Conservation (phyloP, 2,113 vertebrate genomes). For the Noturus placidus region DNA sequence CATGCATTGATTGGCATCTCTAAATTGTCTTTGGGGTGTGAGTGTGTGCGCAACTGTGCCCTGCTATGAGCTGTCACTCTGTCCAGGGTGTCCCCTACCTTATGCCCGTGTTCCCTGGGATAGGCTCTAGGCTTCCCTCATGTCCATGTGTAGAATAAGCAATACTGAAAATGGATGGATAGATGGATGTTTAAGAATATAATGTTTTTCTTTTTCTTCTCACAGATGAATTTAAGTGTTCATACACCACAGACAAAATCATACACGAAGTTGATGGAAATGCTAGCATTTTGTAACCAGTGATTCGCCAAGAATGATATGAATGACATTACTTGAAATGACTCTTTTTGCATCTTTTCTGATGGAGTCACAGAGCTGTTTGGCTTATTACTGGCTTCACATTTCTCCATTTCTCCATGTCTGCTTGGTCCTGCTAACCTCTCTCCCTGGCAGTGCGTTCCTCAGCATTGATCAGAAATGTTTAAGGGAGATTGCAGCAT, state of each 20-base stretch:
- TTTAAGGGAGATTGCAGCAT: conserved; percentile 62
- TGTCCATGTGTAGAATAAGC: no score
- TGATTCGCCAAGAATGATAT: neutral
- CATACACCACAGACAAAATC: neutral
- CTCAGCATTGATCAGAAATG: conserved; percentile 51
- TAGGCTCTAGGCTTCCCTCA: no score
- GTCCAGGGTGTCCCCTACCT: no score
- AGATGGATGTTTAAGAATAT: neutral
- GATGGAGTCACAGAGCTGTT: neutral
- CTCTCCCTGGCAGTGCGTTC: conserved; percentile 45
- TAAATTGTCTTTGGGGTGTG: no score
- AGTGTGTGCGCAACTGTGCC: no score
- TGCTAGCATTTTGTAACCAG: neutral
- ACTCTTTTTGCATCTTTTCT: conserved; percentile 2
- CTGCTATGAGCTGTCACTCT: no score
- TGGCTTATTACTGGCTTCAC: neutral
- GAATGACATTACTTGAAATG: neutral
- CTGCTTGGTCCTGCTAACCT: conserved; percentile 29
- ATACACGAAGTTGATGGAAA: neutral
- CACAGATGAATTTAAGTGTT: neutral
- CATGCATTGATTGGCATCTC: no score
- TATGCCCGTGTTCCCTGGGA: no score
- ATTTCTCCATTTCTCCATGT: neutral
- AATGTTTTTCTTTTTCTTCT: neutral
- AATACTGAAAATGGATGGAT: no score